phyloP scores from a whole-genome alignment of 1,140 invertebrate genomes.

The Elymnias hypermnestra region DNA sequence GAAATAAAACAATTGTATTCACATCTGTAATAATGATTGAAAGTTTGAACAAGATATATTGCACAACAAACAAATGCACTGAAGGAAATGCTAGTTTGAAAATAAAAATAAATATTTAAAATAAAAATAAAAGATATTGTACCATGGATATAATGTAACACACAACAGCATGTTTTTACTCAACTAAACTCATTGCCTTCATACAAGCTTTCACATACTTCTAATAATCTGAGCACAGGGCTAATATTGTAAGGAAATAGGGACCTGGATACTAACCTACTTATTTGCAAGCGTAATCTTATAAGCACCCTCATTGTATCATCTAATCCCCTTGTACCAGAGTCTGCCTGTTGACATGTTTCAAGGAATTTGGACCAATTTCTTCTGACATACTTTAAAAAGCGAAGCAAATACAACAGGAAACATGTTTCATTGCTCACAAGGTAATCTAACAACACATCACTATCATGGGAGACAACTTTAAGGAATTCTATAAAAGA shows the following conservation, averaged over 20 bases:
- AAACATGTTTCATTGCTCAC: constrained; percentile 95
- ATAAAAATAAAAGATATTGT: constrained; percentile 8
- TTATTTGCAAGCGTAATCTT: constrained; percentile 86
- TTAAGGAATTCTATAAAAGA: constrained; percentile 91
- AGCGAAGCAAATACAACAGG: constrained; percentile 88
- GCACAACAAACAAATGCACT: neutral
- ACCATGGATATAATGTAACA: constrained; percentile 4
- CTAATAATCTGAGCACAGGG: constrained; percentile 88
- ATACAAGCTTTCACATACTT: constrained; percentile 91
- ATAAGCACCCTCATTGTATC: constrained; percentile 91
- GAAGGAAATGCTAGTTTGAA: neutral
- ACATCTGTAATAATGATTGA: too few relatives aligned
- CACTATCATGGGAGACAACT: constrained; percentile 88
- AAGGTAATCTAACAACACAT: constrained; percentile 90
- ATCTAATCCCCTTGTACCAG: constrained; percentile 81
- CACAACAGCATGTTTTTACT: constrained; percentile 20
- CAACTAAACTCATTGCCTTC: constrained; percentile 86
- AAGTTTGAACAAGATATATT: too few relatives aligned
- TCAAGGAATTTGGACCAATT: constrained; percentile 90
- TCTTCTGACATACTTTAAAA: constrained; percentile 89
- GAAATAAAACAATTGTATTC: too few relatives aligned
- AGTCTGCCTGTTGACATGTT: constrained; percentile 79
- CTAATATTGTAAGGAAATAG: constrained; percentile 94
- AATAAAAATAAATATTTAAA: neutral
- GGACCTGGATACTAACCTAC: constrained; percentile 86